These are phyloP conservation scores for Orchesella cincta DNA, from an alignment of 1,140 invertebrate genomes.

Conservation along the genomic window DNA sequence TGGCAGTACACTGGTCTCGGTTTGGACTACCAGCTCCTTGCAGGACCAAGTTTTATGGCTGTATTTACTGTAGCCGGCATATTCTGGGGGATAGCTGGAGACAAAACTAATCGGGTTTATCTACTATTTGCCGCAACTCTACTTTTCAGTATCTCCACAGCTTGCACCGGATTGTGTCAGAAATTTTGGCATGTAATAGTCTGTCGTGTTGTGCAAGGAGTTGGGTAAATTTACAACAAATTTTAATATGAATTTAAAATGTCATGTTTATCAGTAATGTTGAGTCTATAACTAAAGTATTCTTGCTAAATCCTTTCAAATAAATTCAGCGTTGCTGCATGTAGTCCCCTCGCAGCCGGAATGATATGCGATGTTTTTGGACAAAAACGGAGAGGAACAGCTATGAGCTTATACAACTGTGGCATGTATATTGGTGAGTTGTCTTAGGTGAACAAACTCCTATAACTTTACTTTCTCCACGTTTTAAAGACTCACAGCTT, in stretches of 20 bases:
- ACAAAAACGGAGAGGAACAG: conserved; percentile 73
- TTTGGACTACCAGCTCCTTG: conserved; percentile 80
- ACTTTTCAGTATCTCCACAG: conserved; percentile 77
- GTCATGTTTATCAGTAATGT: not conserved
- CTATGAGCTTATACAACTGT: conserved; percentile 93
- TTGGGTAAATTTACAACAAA: conserved; percentile 64
- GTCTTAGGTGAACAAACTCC: not conserved
- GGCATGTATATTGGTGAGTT: conserved; percentile 79
- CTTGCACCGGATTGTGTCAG: conserved; percentile 78
- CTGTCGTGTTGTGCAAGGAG: conserved; percentile 81
- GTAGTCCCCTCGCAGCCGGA: conserved; percentile 83
- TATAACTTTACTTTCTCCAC: no score
- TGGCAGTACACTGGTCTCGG: conserved; percentile 92
- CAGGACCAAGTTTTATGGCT: conserved; percentile 87
- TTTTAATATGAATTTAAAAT: not conserved
- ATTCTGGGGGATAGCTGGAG: conserved; percentile 71
- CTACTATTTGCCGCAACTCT: conserved; percentile 74
- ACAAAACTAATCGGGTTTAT: conserved; percentile 70
- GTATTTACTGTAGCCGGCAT: conserved; percentile 86
- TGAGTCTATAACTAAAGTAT: not conserved
- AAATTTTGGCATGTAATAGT: conserved; percentile 88
- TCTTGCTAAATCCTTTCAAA: not conserved
- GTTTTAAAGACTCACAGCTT: not conserved
- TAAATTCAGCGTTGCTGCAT: conserved; percentile 74
- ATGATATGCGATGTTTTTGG: conserved; percentile 83